Percentiles rank a stretch among this genome's conserved stretches.
These are phyloP conservation scores for Channallabes apus DNA, from an alignment of 2,797 vertebrate genomes.

Conservation along the genomic window DNA sequence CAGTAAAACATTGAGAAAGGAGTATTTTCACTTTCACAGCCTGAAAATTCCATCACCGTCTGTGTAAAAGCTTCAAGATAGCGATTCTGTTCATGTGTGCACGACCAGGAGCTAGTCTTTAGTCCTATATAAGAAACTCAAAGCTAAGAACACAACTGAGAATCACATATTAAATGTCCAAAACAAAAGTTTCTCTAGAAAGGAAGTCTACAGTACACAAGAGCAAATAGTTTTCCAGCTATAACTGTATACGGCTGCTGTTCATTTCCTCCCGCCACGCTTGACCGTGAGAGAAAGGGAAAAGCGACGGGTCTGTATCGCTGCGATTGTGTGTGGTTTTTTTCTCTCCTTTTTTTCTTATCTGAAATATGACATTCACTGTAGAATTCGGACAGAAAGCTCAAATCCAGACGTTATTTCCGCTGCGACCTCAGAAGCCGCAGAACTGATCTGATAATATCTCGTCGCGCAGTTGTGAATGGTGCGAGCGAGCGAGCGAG, in stretches of 20 bases:
- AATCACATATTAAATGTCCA: background rate
- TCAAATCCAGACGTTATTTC: conserved; percentile 41
- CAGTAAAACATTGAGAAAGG: background rate
- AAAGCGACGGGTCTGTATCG: conserved; percentile 2
- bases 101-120: background rate
- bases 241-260: background rate
- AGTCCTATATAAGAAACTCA: background rate
- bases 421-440: conserved; percentile 5
- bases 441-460: conserved; percentile 33
- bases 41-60: background rate
- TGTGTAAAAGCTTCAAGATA: background rate
- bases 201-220: background rate
- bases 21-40: background rate
- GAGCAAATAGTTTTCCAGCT: background rate
- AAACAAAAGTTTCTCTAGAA: background rate
- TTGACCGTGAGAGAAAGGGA: background rate
- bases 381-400: conserved; percentile 33
- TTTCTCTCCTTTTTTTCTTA: conserved; percentile 37
- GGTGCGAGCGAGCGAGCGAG: background rate
- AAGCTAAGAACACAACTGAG: background rate
- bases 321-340: conserved; percentile 25
- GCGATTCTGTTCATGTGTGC: background rate
- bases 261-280: background rate
- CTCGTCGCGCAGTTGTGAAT: background rate
- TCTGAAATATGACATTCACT: conserved; percentile 49